phyloP scores from a whole-genome alignment of 1,140 invertebrate species.

The Anastrepha obliqua region DNA sequence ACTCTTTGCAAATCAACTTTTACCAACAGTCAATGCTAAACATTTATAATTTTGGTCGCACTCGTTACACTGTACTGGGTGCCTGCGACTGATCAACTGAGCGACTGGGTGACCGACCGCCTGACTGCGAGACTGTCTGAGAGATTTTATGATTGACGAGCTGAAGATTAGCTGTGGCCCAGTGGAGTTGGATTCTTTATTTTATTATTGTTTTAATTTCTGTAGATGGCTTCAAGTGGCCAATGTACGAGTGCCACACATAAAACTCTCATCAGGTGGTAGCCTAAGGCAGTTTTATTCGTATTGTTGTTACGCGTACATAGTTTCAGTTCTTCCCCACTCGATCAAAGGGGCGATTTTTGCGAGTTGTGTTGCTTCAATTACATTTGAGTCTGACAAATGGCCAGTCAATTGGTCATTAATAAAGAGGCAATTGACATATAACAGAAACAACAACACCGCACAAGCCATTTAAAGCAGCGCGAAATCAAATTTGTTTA shows the following conservation, averaged over 20 bases:
- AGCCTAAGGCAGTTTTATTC: not conserved
- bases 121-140: not conserved
- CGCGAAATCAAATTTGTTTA: not conserved
- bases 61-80: not conserved
- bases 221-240: not conserved
- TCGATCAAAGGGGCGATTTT: not conserved
- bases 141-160: not conserved
- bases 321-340: not conserved
- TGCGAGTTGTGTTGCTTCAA: not conserved
- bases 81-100: not conserved
- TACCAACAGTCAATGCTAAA: no score
- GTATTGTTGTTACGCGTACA: not conserved
- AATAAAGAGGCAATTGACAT: not conserved
- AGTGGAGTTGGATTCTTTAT: not conserved
- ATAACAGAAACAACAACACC: not conserved
- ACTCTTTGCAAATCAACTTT: no score
- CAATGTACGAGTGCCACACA: not conserved
- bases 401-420: not conserved
- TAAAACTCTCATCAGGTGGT: not conserved
- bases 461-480: not conserved
- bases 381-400: slow-evolving; percentile 20
- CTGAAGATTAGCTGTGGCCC: not conserved
- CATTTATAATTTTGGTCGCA: no score
- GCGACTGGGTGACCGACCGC: not conserved
- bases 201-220: not conserved